These are phyloP conservation scores for Globia sparganii DNA, from an alignment of 2,888 invertebrate genomes.

Conservation along the genomic window DNA sequence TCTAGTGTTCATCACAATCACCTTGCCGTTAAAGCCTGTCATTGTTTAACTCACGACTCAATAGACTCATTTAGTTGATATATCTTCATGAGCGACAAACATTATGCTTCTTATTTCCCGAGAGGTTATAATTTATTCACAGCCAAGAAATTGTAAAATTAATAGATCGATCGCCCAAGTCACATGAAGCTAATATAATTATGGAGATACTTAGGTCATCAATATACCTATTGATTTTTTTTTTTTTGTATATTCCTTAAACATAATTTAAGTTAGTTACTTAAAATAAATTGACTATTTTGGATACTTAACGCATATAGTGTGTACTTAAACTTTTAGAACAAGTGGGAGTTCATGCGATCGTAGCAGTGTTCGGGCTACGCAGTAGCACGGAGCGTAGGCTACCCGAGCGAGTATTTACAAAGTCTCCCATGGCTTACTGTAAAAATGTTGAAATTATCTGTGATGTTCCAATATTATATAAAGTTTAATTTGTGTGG, in stretches of 20 bases:
- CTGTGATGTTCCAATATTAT: not conserved
- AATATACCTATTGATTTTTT: no score
- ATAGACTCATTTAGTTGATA: conserved; percentile 9
- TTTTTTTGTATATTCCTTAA: not conserved
- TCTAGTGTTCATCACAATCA: conserved; percentile 8
- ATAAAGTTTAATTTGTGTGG: not conserved
- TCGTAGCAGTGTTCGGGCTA: not conserved
- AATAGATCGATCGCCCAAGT: not conserved
- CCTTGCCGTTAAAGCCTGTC: not conserved
- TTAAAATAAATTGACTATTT: not conserved
- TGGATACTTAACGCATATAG: not conserved
- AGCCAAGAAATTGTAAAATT: not conserved
- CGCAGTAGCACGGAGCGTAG: not conserved
- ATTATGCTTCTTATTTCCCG: not conserved
- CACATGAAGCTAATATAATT: not conserved
- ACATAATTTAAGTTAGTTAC: not conserved
- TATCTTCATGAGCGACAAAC: not conserved
- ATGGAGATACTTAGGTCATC: not conserved
- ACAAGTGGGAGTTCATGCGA: not conserved
- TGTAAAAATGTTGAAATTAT: not conserved
- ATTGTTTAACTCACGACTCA: conserved; percentile 26
- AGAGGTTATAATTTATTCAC: not conserved
- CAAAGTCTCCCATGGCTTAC: not conserved
- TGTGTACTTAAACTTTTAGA: not conserved
- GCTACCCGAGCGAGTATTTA: not conserved